A percentile compares a stretch with the other conserved stretches of the same genome.
These are phyloP conservation scores for Busseola fusca DNA, from an alignment of 2,888 invertebrate genomes.

Conservation along the genomic window DNA sequence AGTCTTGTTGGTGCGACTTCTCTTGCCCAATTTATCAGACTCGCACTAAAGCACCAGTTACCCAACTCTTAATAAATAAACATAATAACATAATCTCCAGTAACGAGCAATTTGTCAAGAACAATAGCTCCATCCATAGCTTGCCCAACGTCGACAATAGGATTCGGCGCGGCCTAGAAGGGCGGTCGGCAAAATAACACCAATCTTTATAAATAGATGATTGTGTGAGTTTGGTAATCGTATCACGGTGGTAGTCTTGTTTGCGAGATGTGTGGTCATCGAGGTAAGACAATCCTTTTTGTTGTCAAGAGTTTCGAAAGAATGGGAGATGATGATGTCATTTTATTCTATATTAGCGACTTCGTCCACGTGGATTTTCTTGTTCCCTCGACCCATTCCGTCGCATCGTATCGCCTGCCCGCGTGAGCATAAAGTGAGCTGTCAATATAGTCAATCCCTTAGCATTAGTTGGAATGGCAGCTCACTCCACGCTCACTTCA, in stretches of 20 bases:
- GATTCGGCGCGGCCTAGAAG: constrained; percentile 8
- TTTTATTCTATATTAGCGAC: no score
- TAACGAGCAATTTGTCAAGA: constrained; percentile 61
- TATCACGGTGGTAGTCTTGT: neutral
- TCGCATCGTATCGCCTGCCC: no score
- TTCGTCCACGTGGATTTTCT: no score
- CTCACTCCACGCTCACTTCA: no score
- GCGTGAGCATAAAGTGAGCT: no score
- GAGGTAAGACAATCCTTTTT: constrained; percentile 1
- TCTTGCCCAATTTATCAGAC: constrained; percentile 18
- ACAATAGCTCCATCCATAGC: constrained; percentile 50
- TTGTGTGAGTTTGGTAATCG: constrained; percentile 41
- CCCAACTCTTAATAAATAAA: constrained; percentile 51
- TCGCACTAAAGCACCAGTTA: constrained; percentile 15
- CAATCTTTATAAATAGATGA: constrained; percentile 40
- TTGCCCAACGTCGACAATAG: constrained; percentile 49
- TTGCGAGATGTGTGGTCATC: constrained; percentile 24
- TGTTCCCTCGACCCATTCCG: no score
- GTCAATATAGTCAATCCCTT: no score
- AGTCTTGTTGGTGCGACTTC: neutral
- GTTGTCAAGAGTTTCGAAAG: neutral
- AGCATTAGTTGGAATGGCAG: no score
- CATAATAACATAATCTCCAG: constrained; percentile 32
- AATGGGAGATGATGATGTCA: neutral
- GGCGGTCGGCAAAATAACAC: constrained; percentile 37